These are phyloP conservation scores for Herminia tarsipennalis DNA, from an alignment of 2,888 invertebrate species.

Conservation along the genomic window DNA sequence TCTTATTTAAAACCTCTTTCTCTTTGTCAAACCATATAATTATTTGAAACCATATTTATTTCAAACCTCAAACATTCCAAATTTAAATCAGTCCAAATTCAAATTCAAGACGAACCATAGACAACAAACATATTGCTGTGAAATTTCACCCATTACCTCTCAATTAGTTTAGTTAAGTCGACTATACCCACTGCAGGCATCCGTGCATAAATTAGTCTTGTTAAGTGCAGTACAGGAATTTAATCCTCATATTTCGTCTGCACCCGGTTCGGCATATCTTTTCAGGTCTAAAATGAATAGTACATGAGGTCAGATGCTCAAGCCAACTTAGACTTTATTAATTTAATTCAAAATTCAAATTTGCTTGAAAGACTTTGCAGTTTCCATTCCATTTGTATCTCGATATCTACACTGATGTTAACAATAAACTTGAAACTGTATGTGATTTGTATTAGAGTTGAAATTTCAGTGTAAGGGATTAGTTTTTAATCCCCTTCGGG, in stretches of 20 bases:
- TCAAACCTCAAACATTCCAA: too few species aligned
- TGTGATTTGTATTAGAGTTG: constrained; percentile 9
- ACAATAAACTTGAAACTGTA: constrained; percentile 9
- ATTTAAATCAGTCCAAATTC: constrained; percentile 14
- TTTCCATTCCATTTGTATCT: constrained; percentile 23
- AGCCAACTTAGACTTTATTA: constrained; percentile 55
- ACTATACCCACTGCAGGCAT: constrained; percentile 63
- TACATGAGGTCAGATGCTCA: constrained; percentile 47
- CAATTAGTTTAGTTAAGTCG: constrained; percentile 80
- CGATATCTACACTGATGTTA: constrained; percentile 15
- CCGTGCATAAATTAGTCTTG: constrained; percentile 83
- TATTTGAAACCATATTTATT: too few species aligned
- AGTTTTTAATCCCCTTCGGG: constrained; percentile 40
- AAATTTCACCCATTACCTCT: constrained; percentile 76
- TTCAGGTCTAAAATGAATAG: constrained; percentile 74
- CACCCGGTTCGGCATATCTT: constrained; percentile 79
- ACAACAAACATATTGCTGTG: constrained; percentile 58
- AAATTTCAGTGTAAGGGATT: constrained; percentile 8
- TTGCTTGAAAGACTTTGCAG: constrained; percentile 35
- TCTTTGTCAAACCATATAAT: too few species aligned
- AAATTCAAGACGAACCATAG: constrained; percentile 24
- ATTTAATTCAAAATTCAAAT: constrained; percentile 48
- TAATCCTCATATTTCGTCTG: constrained; percentile 85
- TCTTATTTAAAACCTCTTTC: too few species aligned
- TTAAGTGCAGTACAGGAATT: constrained; percentile 84